A percentile compares a stretch with the other conserved stretches of the same genome.
phyloP scores from a whole-genome alignment of 1,140 invertebrate genomes.

The Drosophila bocki region DNA sequence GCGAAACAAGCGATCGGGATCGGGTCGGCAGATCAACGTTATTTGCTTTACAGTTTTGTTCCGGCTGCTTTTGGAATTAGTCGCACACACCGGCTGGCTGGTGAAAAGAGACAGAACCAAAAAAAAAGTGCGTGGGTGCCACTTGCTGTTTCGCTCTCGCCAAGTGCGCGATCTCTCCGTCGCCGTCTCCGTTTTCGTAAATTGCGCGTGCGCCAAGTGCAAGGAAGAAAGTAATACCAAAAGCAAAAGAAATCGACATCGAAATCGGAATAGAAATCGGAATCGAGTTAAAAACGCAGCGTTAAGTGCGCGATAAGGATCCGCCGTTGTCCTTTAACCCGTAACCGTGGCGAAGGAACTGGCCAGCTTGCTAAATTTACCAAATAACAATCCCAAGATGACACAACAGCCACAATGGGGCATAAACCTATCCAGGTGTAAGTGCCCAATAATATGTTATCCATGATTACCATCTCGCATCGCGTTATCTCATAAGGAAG shows the following conservation, averaged over 20 bases:
- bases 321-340: conserved; percentile 24
- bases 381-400: conserved; percentile 63
- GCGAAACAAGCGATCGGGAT: conserved; percentile 40
- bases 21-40: conserved; percentile 33
- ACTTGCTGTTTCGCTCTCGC: conserved; percentile 7
- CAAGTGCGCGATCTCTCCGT: conserved; percentile 1
- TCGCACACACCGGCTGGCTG: conserved; percentile 5
- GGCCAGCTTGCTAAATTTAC: conserved; percentile 63
- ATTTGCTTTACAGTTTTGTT: conserved; percentile 27
- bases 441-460: conserved; percentile 47
- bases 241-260: conserved; percentile 7
- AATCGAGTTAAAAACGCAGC: neutral
- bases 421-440: conserved; percentile 80
- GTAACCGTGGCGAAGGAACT: conserved; percentile 74
- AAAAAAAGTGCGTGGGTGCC: conserved; percentile 21
- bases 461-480: conserved; percentile 7
- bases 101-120: neutral
- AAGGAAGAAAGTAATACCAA: conserved; percentile 9
- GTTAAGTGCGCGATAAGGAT: conserved; percentile 32
- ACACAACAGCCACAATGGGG: conserved; percentile 84
- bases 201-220: conserved; percentile 37
- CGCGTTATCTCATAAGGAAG: conserved; percentile 12
- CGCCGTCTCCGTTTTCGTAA: conserved; percentile 17
- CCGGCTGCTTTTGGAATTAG: neutral
- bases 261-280: neutral